A percentile compares a stretch with the other conserved stretches of the same genome.
Evolutionary conservation across 1,140 invertebrate genomes (phyloP).

Genomic region (Vanessa atalanta): DNA sequence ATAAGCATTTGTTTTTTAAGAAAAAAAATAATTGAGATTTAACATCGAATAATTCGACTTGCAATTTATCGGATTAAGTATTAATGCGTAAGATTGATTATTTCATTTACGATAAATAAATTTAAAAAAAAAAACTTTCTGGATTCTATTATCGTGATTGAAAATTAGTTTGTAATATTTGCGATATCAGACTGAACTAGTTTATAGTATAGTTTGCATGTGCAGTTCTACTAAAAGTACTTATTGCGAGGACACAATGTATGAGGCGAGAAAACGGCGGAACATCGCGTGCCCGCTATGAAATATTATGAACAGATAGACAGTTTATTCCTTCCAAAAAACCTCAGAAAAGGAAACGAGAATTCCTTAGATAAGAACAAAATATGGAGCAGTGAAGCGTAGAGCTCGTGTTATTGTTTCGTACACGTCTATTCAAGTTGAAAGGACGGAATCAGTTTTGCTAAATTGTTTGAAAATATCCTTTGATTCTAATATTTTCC

Average conservation of each 20-base stretch:
- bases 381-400: constrained; percentile 18
- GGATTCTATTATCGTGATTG: neutral
- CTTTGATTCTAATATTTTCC: neutral
- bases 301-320: constrained; percentile 29
- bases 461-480: neutral
- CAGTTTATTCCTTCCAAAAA: constrained; percentile 21
- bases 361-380: constrained; percentile 25
- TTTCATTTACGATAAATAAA: no score
- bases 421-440: neutral
- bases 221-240: constrained; percentile 12
- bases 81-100: no score
- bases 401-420: constrained; percentile 22
- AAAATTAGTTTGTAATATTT: neutral
- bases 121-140: neutral
- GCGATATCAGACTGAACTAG: neutral
- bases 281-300: constrained; percentile 32
- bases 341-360: constrained; percentile 14
- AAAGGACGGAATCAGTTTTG: neutral
- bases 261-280: constrained; percentile 16
- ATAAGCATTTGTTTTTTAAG: no score
- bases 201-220: neutral
- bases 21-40: no score
- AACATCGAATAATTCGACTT: no score
- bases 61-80: no score
- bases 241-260: constrained; percentile 29